A percentile compares a stretch with the other conserved stretches of the same genome.
Conservation (phyloP, 2,888 invertebrate genomes). For the Oeneis ivallda region DNA sequence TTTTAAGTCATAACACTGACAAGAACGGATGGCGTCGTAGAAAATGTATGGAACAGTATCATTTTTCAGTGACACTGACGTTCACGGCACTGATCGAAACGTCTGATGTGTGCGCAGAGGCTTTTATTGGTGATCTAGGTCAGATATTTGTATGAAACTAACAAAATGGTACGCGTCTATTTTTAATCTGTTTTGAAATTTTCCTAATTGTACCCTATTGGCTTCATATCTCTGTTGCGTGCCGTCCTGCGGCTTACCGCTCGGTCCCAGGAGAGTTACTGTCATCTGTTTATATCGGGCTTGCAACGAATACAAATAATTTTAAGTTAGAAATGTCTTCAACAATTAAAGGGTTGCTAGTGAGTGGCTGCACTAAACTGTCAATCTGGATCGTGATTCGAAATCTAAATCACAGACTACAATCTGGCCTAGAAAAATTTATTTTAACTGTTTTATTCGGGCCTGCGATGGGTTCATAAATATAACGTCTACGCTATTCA, state of each 20-base stretch:
- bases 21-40: too few species aligned
- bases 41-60: too few species aligned
- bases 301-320: slow-evolving; percentile 20
- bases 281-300: slow-evolving; percentile 22
- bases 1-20: too few species aligned
- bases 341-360: neutral
- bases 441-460: too few species aligned
- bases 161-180: slow-evolving; percentile 26
- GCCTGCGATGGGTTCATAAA: too few species aligned
- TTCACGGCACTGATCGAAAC: too few species aligned
- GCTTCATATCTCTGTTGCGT: slow-evolving; percentile 41
- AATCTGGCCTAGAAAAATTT: too few species aligned
- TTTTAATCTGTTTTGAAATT: slow-evolving; percentile 20
- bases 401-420: too few species aligned
- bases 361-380: neutral
- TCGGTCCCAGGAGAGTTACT: slow-evolving; percentile 33
- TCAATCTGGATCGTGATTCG: too few species aligned
- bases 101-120: neutral
- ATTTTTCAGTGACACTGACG: too few species aligned
- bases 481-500: too few species aligned
- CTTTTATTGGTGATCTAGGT: neutral
- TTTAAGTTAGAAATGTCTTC: neutral
- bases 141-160: neutral
- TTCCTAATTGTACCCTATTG: slow-evolving; percentile 27
- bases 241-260: slow-evolving; percentile 43